Evolutionary conservation across 2,113 vertebrate species (phyloP), one percentile per base, ranked within the genome.

Genomic region (Seriola quinqueradiata): DNA sequence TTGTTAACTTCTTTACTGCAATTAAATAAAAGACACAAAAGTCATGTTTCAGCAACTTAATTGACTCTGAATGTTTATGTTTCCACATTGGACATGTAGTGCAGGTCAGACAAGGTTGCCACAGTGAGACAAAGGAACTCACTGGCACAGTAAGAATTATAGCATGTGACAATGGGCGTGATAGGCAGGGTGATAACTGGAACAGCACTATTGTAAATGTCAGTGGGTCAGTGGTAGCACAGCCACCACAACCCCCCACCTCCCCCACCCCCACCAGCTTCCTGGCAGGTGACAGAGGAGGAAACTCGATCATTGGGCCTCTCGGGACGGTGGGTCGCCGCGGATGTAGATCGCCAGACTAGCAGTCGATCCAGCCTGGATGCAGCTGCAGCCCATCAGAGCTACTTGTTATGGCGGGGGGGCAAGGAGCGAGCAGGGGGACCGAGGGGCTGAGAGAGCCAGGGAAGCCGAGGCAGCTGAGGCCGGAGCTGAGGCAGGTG

Each of bases 251-350:
- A 21, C 48, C 42, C 4, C 75, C 21, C 4, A 25, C 69, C 74
- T 12, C 70, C 52, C 23, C 5, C 71, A 28, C 28, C 75, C 81
- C 79, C 78, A 67, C 38, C 61, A 61, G 70, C 65, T 68, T 73
- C 59, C 70, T 83, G 81, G 87, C 84, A 83, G 87, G 77, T 88
- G 87, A 87, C 77, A 0, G 75, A 68, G 40, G 42, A 55, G 69
- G 88, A 88, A 90, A 94, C 85, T 58, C 9, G 87, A 93, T 89
- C 91, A 57, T 55, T 58, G 75, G 58, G 75, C 48, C 61, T 60
- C 71, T 67, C 54, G 14, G 28, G 66, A 60, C 11, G n/a, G 52
- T 38, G 13, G 17, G 64, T 44, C 36, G 32, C 46, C 14, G 66
- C 5, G 61, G 70, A 55, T 23, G 75, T 63, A 48, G 74, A 70